Conservation (phyloP, 2,888 invertebrate species). For the Melikaiella ostensackeni region DNA sequence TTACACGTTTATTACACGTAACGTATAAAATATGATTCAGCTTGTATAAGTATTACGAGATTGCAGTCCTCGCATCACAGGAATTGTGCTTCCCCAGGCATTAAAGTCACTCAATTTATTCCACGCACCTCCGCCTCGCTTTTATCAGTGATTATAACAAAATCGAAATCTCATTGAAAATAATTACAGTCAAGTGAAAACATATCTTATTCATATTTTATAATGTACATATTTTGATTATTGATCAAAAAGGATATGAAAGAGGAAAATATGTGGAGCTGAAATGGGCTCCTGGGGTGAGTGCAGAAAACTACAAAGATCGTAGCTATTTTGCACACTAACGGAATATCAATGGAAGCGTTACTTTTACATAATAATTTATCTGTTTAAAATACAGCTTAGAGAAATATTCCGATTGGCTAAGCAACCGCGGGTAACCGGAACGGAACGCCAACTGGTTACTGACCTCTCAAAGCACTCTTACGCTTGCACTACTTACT, state of each 20-base stretch:
- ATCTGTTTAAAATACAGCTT: conserved; percentile 57
- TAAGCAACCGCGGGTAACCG: conserved; percentile 66
- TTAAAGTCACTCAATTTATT: conserved; percentile 35
- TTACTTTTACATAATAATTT: conserved; percentile 67
- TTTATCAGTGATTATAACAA: neutral
- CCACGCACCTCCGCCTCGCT: conserved; percentile 13
- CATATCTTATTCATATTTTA: neutral
- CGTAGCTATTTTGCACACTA: conserved; percentile 46
- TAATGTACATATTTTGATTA: too few relatives aligned
- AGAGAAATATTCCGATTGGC: conserved; percentile 61
- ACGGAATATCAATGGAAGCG: conserved; percentile 65
- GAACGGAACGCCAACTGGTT: conserved; percentile 71
- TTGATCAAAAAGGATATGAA: neutral
- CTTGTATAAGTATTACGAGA: conserved; percentile 38
- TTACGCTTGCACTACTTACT: conserved; percentile 77
- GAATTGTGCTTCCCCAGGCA: conserved; percentile 25
- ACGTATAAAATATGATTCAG: conserved; percentile 30
- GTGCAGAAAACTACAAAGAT: neutral
- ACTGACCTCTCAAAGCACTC: conserved; percentile 73
- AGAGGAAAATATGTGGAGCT: neutral
- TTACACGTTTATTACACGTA: neutral
- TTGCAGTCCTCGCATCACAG: conserved; percentile 12
- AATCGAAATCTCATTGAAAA: neutral
- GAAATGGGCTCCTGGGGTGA: neutral
- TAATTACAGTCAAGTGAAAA: neutral